Evolutionary conservation across 2,888 invertebrate genomes (phyloP).

Genomic region (Epicampocera succincta): DNA sequence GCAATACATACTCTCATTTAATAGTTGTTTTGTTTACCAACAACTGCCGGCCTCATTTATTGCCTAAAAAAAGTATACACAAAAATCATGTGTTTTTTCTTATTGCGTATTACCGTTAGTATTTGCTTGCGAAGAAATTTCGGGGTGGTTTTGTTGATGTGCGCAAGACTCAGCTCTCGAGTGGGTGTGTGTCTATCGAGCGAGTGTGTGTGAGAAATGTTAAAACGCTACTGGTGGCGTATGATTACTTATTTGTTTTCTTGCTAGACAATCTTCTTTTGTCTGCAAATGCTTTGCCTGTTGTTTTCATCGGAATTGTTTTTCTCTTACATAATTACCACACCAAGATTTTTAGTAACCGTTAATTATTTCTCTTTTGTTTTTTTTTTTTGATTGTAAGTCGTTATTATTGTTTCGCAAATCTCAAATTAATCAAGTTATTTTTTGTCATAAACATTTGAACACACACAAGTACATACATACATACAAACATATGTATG

Average conservation of each 20-base stretch:
- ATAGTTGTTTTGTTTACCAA: slow-evolving; percentile 16
- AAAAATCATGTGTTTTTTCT: slow-evolving; percentile 38
- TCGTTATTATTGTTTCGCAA: background rate
- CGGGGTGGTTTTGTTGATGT: slow-evolving; percentile 4
- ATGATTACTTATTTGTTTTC: slow-evolving; percentile 29
- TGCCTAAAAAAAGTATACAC: background rate
- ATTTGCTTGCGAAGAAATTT: background rate
- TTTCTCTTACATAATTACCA: background rate
- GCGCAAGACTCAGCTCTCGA: slow-evolving; percentile 28
- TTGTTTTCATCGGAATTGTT: background rate
- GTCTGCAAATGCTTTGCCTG: too few relatives aligned
- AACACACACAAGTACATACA: too few relatives aligned
- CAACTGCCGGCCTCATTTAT: slow-evolving; percentile 48
- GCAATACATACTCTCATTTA: slow-evolving; percentile 1
- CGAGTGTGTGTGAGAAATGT: background rate
- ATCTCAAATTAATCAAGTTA: background rate
- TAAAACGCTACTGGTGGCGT: slow-evolving; percentile 31
- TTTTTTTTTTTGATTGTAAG: too few relatives aligned
- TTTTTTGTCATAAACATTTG: background rate
- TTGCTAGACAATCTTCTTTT: too few relatives aligned
- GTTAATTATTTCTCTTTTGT: too few relatives aligned
- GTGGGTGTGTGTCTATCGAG: slow-evolving; percentile 1
- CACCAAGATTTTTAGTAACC: too few relatives aligned
- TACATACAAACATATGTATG: too few relatives aligned
- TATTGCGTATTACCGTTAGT: slow-evolving; percentile 19